A percentile compares a stretch with the other conserved stretches of the same genome.
phyloP scores from a whole-genome alignment of 2,797 vertebrate species.

The Micromesistius poutassou region DNA sequence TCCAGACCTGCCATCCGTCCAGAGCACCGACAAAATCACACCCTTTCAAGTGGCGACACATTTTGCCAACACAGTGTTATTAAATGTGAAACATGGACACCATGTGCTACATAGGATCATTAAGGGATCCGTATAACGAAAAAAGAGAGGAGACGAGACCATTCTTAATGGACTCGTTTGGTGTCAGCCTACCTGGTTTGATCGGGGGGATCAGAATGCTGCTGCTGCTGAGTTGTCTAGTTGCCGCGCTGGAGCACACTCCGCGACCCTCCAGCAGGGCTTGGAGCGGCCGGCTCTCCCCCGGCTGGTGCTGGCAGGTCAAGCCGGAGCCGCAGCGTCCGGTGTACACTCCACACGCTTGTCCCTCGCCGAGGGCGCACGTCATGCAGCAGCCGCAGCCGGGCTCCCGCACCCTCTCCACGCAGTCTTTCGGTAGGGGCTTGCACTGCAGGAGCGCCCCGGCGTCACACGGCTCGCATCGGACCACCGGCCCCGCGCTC shows the following conservation, averaged over 20 bases:
- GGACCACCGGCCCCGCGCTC: conserved; percentile 84
- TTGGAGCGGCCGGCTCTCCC: conserved; percentile 83
- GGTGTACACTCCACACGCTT: conserved; percentile 88
- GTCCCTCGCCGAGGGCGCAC: conserved; percentile 81
- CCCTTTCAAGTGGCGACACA: background rate
- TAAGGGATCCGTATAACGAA: background rate
- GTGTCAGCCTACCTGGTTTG: conserved; percentile 58
- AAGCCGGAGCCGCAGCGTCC: conserved; percentile 86
- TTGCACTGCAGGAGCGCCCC: conserved; percentile 82
- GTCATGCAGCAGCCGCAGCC: conserved; percentile 94
- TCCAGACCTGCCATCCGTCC: background rate
- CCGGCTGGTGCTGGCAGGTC: conserved; percentile 77
- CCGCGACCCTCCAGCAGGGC: conserved; percentile 89
- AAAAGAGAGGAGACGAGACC: background rate
- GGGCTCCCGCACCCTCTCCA: conserved; percentile 83
- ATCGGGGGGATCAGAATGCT: conserved; percentile 40
- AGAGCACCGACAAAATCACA: background rate
- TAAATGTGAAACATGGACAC: background rate
- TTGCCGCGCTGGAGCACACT: conserved; percentile 75
- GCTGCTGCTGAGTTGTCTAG: conserved; percentile 49
- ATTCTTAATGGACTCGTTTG: background rate
- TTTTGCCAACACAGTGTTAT: background rate
- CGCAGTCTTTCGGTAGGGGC: conserved; percentile 78
- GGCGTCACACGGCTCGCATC: conserved; percentile 86
- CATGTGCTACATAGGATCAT: background rate